Percentiles rank a stretch among this genome's conserved stretches.
Conservation (phyloP, 2,888 invertebrate species). For the Cataglyphis altisquamis region DNA sequence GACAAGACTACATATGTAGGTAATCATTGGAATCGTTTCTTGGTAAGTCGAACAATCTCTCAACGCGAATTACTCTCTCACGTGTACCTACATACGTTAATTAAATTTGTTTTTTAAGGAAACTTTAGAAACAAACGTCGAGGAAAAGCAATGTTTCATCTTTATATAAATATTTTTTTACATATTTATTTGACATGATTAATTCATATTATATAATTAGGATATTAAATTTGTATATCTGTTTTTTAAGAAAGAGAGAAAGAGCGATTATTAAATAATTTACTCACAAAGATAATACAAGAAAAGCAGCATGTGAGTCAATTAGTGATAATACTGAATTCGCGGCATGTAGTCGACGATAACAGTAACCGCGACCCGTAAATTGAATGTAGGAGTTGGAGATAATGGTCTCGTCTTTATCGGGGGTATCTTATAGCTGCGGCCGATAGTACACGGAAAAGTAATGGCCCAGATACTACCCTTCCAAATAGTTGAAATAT, state of each 20-base stretch:
- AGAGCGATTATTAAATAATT: not conserved
- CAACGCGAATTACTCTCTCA: conserved; percentile 1
- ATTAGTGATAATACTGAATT: conserved; percentile 30
- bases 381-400: conserved; percentile 54
- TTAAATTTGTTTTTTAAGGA: conserved; percentile 3
- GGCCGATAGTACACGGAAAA: conserved; percentile 24
- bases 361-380: conserved; percentile 24
- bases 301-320: not conserved
- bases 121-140: not conserved
- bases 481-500: conserved; percentile 47
- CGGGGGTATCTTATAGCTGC: conserved; percentile 24
- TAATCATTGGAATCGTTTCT: conserved; percentile 31
- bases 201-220: not conserved
- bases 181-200: not conserved
- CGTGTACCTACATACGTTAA: conserved; percentile 14
- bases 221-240: not conserved
- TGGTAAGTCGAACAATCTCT: not conserved
- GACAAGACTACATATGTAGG: conserved; percentile 24
- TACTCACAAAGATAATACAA: not conserved
- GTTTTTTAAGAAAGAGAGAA: not conserved
- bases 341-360: conserved; percentile 31
- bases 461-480: conserved; percentile 51
- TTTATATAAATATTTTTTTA: not conserved
- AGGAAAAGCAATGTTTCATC: not conserved
- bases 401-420: conserved; percentile 58